A percentile compares a stretch with the other conserved stretches of the same genome.
phyloP scores from a whole-genome alignment of 1,140 invertebrate species.

The Brachionus angularis region DNA sequence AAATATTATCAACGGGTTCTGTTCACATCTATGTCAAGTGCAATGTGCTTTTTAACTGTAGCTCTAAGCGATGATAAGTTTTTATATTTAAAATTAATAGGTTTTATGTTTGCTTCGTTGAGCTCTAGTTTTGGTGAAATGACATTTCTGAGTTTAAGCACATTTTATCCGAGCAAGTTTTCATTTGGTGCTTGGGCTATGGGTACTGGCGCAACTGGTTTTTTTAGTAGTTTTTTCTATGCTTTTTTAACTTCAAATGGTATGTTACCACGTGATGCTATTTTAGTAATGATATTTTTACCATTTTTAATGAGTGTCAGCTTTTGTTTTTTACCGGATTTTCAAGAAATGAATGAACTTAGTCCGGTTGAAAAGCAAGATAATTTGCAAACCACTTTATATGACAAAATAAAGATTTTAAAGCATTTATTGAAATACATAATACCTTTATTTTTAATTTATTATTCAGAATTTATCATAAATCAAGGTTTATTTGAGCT shows the following conservation, averaged over 20 bases:
- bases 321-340: slow-evolving; percentile 47
- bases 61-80: background rate
- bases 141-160: slow-evolving; percentile 70
- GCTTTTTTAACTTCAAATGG: slow-evolving; percentile 64
- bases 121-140: slow-evolving; percentile 75
- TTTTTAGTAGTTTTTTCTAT: slow-evolving; percentile 73
- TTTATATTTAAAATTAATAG: slow-evolving; percentile 57
- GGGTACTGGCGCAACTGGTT: slow-evolving; percentile 73
- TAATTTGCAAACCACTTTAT: background rate
- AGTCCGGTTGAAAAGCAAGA: background rate
- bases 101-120: slow-evolving; percentile 71
- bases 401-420: slow-evolving; percentile 16
- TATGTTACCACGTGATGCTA: slow-evolving; percentile 63
- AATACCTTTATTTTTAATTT: slow-evolving; percentile 73
- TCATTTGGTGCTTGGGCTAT: slow-evolving; percentile 71
- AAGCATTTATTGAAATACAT: slow-evolving; percentile 68
- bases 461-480: slow-evolving; percentile 82
- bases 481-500: slow-evolving; percentile 81
- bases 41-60: slow-evolving; percentile 44
- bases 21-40: slow-evolving; percentile 30
- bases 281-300: slow-evolving; percentile 71
- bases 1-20: slow-evolving; percentile 48
- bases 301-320: slow-evolving; percentile 67
- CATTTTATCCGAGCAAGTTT: slow-evolving; percentile 64
- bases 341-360: background rate